A percentile compares a stretch with the other conserved stretches of the same genome.
These are phyloP conservation scores for Danio aesculapii DNA, from an alignment of 2,797 vertebrate genomes.

Conservation along the genomic window DNA sequence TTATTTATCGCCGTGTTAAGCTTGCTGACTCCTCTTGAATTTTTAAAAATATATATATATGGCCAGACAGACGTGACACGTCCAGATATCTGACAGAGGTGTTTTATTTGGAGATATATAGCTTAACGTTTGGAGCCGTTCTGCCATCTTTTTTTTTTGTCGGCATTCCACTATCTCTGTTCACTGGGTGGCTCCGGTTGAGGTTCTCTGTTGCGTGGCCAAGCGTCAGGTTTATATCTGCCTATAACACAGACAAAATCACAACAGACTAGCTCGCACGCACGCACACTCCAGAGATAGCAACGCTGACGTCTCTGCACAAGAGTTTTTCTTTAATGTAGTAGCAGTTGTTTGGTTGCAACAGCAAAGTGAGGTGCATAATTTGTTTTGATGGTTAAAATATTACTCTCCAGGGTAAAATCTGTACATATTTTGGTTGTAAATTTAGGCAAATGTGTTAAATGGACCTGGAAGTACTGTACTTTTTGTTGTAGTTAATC, in stretches of 20 bases:
- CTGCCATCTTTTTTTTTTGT: conserved; percentile 2
- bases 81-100: conserved; percentile 37
- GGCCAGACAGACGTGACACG: conserved; percentile 22
- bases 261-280: conserved; percentile 3
- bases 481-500: background rate
- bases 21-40: conserved; percentile 46
- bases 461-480: background rate
- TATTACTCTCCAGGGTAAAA: background rate
- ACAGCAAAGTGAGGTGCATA: background rate
- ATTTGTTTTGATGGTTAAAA: background rate
- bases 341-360: conserved; percentile 15
- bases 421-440: background rate
- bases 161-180: conserved; percentile 11
- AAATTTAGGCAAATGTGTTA: background rate
- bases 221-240: conserved; percentile 27
- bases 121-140: background rate
- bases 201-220: conserved; percentile 42
- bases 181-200: conserved; percentile 42
- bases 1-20: conserved; percentile 31
- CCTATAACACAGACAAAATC: conserved; percentile 10
- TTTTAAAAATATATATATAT: conserved; percentile 27
- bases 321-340: conserved; percentile 19
- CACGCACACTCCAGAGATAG: background rate
- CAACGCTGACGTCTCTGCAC: background rate
- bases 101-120: conserved; percentile 33